Evolutionary conservation across 2,888 invertebrate genomes (phyloP), one percentile per base, ranked within the genome.

Genomic region (Leptopterna dolabrata): DNA sequence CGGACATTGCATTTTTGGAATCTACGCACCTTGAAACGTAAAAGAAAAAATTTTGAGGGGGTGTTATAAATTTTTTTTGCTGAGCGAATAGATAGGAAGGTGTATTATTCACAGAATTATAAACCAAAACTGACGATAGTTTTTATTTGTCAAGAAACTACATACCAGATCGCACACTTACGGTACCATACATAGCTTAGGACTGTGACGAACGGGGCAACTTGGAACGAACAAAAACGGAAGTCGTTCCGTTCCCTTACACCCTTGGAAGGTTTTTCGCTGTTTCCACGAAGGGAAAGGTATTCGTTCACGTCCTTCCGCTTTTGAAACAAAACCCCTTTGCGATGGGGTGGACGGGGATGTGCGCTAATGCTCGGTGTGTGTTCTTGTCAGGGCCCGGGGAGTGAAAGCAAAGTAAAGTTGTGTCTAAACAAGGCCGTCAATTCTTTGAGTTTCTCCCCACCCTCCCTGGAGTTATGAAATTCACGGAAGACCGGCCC

Each of bases 361-460:
- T n/a, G n/a, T n/a, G 45, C 19, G 45, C 45, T 78, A 78, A 78
- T 78, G 78, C 78, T 78, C 78, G 45, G 78, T 78, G 78, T 78
- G 78, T 78, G 78, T 78, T 78, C 78, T 43, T 78, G 78, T 78
- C 78, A 78, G 78, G 78, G 41, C 19, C 78, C n/a, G n/a, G 24
- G 63, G 78, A 78, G 78, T 78, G 45, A 78, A 45, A 78, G 78
- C 78, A 78, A 78, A 78, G 78, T 78, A 78, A 76, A 78, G 78
- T 78, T 45, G 78, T 27, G 78, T 78, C 78, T 78, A 78, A 78
- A 78, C 78, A 78, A 78, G 78, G 78, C 78, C n/a, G 45, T 78
- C 78, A 78, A 78, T 78, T 78, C 78, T 78, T 78, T 45, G 78
- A 78, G 78, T 78, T 78, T 45, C 45, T 36, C 14, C n/a, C n/a